Conservation (phyloP, 2,113 vertebrate species). For the Petrocephalus zakoni region DNA sequence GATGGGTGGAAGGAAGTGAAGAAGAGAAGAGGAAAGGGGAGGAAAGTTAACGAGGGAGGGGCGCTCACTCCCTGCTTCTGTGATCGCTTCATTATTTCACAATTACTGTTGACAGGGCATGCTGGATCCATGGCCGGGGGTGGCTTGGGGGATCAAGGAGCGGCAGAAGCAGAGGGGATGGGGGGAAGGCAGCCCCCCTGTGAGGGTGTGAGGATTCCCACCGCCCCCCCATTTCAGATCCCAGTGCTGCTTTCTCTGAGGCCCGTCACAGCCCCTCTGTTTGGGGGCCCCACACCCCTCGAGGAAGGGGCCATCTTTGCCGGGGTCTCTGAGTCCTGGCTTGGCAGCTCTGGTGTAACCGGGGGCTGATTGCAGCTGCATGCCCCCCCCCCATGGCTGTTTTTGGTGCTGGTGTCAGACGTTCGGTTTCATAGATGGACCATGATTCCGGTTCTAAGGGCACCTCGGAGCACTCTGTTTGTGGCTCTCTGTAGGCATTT, state of each 20-base stretch:
- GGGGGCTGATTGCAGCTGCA: not conserved
- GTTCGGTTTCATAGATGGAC: not conserved
- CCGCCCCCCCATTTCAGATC: not conserved
- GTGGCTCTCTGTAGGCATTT: not conserved
- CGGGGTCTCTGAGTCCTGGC: not conserved
- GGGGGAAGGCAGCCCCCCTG: not conserved
- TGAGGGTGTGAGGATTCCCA: not conserved
- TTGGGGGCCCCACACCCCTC: not conserved
- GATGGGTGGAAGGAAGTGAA: not conserved
- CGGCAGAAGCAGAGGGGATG: not conserved
- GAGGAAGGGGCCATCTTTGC: not conserved
- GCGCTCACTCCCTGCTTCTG: not conserved
- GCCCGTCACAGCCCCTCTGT: not conserved
- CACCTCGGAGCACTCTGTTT: not conserved
- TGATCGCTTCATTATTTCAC: not conserved
- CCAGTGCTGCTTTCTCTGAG: not conserved
- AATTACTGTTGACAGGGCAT: conserved; percentile 8
- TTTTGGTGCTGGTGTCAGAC: not conserved
- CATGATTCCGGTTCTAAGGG: conserved; percentile 4
- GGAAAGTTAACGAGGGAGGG: not conserved
- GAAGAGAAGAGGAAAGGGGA: not conserved
- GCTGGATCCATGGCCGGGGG: not conserved
- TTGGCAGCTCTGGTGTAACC: not conserved
- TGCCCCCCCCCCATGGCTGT: not conserved
- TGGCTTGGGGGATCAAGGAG: not conserved